Evolutionary conservation across 2,888 invertebrate genomes (phyloP).

Genomic region (Diarsia mendica): DNA sequence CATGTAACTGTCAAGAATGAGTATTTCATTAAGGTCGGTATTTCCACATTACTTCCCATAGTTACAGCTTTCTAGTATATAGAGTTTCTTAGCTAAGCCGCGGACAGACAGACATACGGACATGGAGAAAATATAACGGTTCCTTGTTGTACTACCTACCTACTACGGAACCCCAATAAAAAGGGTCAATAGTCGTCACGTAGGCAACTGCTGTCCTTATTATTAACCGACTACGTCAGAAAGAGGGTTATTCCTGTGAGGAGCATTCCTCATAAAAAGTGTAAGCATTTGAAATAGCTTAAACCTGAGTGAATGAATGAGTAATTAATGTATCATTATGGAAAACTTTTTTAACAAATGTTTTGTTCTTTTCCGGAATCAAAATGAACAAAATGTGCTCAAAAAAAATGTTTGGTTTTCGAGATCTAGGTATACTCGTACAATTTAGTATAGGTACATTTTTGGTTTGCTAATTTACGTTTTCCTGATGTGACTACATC

Average conservation of each 20-base stretch:
- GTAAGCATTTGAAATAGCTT: too few species aligned
- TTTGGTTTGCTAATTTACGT: background rate
- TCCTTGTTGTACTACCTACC: too few species aligned
- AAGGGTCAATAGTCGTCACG: background rate
- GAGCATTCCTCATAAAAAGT: background rate
- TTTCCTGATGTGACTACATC: conserved; percentile 4
- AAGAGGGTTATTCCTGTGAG: background rate
- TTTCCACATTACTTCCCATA: background rate
- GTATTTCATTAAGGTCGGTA: too few species aligned
- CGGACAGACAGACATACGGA: background rate
- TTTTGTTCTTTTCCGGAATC: background rate
- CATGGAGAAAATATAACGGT: background rate
- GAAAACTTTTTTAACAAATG: too few species aligned
- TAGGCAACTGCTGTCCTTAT: background rate
- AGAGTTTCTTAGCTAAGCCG: background rate
- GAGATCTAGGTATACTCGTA: too few species aligned
- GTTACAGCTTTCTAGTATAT: background rate
- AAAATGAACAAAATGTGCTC: background rate
- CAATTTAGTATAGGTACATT: too few species aligned
- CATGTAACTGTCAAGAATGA: too few species aligned
- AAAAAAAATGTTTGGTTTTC: background rate
- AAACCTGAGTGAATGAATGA: too few species aligned
- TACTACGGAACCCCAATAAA: background rate
- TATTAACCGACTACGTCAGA: background rate
- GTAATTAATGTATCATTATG: too few species aligned